phyloP scores from a whole-genome alignment of 2,113 vertebrate genomes.

The Camelus bactrianus region DNA sequence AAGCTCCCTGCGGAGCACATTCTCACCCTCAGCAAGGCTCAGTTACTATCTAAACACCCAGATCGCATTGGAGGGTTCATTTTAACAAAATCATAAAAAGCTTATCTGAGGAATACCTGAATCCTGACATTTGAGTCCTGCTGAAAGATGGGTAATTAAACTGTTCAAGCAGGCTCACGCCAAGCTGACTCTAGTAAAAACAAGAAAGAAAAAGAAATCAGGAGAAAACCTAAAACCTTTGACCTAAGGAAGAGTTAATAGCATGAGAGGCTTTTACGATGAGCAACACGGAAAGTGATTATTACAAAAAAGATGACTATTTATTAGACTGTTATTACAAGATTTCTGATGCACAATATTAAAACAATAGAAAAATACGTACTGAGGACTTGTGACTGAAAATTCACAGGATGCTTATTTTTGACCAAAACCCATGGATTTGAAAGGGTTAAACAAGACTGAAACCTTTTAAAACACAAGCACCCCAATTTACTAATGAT shows the following conservation, averaged over 20 bases:
- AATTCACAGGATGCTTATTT: conserved; percentile 13
- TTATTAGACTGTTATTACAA: conserved; percentile 42
- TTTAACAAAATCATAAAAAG: neutral
- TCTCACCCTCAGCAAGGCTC: neutral
- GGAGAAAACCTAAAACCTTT: conserved; percentile 54
- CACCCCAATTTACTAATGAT: conserved; percentile 82
- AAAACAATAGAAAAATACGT: neutral
- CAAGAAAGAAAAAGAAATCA: conserved; percentile 1
- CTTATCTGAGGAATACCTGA: neutral
- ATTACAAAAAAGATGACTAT: conserved; percentile 51
- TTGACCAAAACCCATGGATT: neutral
- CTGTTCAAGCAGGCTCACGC: neutral
- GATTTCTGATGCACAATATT: conserved; percentile 7
- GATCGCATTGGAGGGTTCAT: neutral
- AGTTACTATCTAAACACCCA: neutral
- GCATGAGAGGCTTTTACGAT: neutral
- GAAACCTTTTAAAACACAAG: conserved; percentile 80
- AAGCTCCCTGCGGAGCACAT: neutral
- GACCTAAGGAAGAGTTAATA: conserved; percentile 20
- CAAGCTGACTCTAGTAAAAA: neutral
- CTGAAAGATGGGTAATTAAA: neutral
- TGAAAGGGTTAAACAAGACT: conserved; percentile 77
- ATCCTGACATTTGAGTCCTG: neutral
- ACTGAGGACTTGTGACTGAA: neutral
- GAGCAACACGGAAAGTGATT: neutral